Evolutionary conservation across 2,797 vertebrate genomes (phyloP).

Genomic region (Enteromius unitaeniatus): DNA sequence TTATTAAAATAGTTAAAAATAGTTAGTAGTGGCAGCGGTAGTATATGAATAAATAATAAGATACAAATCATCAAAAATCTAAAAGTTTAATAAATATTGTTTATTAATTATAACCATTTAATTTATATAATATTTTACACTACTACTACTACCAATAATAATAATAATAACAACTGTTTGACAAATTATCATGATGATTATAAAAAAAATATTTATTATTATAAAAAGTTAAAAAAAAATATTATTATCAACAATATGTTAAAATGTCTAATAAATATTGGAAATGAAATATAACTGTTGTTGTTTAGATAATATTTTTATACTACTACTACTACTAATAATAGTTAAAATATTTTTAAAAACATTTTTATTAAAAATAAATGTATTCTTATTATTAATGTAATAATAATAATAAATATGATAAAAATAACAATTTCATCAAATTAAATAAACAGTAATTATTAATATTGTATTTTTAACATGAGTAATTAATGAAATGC

Average conservation of each 20-base stretch:
- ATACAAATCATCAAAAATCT: too few species aligned
- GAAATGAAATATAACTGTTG: not conserved
- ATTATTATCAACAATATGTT: not conserved
- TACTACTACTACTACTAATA: not conserved
- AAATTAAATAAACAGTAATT: not conserved
- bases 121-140: not conserved
- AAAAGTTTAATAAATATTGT: too few species aligned
- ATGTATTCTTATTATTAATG: not conserved
- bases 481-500: not conserved
- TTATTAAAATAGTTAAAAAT: not conserved
- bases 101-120: not conserved
- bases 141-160: too few species aligned
- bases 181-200: too few species aligned
- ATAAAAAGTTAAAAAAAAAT: too few species aligned
- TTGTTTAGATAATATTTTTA: not conserved
- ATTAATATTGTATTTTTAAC: not conserved
- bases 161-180: too few species aligned
- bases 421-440: not conserved
- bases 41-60: not conserved
- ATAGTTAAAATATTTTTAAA: not conserved
- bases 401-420: not conserved
- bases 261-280: not conserved
- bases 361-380: not conserved
- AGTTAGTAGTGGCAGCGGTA: not conserved
- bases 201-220: too few species aligned